Base-by-base conservation (phyloP, 2,797 vertebrate genomes). In the Sebastes ruberrimus region DNA sequence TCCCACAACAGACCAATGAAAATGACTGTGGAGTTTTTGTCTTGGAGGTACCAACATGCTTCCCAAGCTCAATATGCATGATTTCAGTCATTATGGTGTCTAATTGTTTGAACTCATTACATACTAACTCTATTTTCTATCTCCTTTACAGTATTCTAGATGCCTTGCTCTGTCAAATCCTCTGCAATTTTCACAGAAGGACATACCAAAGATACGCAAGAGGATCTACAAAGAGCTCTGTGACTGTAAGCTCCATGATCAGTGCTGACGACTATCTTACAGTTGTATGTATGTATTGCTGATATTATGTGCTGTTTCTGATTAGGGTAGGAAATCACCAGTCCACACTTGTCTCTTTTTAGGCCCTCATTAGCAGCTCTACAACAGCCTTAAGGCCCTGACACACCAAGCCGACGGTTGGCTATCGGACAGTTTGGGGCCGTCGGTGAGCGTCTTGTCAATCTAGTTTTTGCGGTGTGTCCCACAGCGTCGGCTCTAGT, bases 11-110 rank as follows among this genome's bases (percentile, higher is more conserved):
- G 96, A 99, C 97, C 93, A 99, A 99, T 73, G 98, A 99, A 95
- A 99, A 98, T 74, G 98, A 99, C 95, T 99, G 98, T 92, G 98
- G 98, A 56, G 98, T 98, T 85, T 99, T 99, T 93, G 97, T 99
- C 89, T 96, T 99, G 94, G 98, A 99, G 98, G 98, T 99, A 89
- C 0, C 2, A 23, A 18, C 32, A 5, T 32, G 10, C 6, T 52
- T 76, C 25, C 61, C 25, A 4, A 10, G 2, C 55, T 61, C 6
- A 6, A 2, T 27, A 28, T 3, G 0, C 8, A 10, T 23, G 2
- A 23, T 25, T 10, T 59, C 3, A 6, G 1, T 53, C n/a, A 7
- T 30, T 5, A 8, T 23, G 2, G 0, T 23, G 2, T 59, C 32
- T 65, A 61, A 7, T 55, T 30, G n/a, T 55, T 28, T 69, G 5